phyloP scores from a whole-genome alignment of 2,797 vertebrate genomes.

The Tachyglossus aculeatus region DNA sequence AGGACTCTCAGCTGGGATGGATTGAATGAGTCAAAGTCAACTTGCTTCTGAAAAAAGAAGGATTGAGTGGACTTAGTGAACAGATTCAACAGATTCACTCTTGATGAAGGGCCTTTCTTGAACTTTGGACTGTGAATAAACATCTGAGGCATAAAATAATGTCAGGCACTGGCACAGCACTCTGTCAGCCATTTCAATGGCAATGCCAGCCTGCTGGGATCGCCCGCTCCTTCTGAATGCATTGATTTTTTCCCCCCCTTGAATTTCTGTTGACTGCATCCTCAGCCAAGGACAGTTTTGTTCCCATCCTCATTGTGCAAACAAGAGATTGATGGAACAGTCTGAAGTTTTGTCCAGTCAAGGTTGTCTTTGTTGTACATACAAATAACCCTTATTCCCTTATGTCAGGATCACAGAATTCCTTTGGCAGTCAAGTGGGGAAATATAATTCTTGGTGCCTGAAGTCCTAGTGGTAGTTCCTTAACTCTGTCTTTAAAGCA shows the following conservation, averaged over 20 bases:
- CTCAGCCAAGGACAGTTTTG: slow-evolving; percentile 70
- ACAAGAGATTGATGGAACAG: slow-evolving; percentile 68
- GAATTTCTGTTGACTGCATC: slow-evolving; percentile 72
- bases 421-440: no score
- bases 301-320: slow-evolving; percentile 67
- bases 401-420: background rate
- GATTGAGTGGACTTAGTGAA: no score
- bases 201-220: slow-evolving; percentile 62
- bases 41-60: no score
- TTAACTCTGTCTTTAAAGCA: no score
- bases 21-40: no score
- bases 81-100: no score
- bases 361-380: slow-evolving; percentile 17
- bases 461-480: no score
- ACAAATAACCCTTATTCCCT: slow-evolving; percentile 20
- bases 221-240: slow-evolving; percentile 67
- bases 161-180: slow-evolving; percentile 26
- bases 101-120: no score
- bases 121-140: no score
- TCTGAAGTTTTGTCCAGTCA: slow-evolving; percentile 16
- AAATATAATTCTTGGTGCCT: no score
- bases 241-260: slow-evolving; percentile 70
- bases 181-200: slow-evolving; percentile 66
- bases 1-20: no score
- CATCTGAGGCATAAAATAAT: slow-evolving; percentile 21